phyloP scores from a whole-genome alignment of 2,113 vertebrate species.

The Crotophaga sulcirostris region DNA sequence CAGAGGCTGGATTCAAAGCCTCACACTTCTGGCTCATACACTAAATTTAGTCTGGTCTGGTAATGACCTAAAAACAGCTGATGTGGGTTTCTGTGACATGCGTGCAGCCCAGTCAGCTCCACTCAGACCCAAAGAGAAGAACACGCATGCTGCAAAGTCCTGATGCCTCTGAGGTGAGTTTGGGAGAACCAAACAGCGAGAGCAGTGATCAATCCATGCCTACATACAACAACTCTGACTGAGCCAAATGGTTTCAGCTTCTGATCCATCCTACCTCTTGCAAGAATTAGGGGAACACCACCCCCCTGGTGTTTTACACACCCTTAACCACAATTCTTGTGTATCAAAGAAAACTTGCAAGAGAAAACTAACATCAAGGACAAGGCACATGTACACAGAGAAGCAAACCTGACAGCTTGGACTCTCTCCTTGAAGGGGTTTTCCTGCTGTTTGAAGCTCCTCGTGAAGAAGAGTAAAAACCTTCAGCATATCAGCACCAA shows the following conservation, averaged over 20 bases:
- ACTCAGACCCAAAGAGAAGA: not conserved
- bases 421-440: not conserved
- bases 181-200: accelerated
- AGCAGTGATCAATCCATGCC: not conserved
- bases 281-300: not conserved
- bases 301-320: not conserved
- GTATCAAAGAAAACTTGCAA: not conserved
- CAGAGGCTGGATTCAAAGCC: not conserved
- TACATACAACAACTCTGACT: accelerated
- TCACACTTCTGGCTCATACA: not conserved
- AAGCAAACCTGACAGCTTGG: not conserved
- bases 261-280: accelerated
- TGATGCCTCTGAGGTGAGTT: not conserved
- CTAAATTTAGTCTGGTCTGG: not conserved
- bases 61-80: constrained; percentile 1
- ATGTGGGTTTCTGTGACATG: not conserved
- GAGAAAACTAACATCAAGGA: not conserved
- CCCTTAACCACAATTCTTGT: not conserved
- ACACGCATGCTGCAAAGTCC: not conserved
- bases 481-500: accelerated
- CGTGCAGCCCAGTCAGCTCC: not conserved
- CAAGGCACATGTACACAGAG: no score
- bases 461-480: not conserved
- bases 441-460: not conserved
- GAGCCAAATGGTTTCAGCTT: not conserved